Conservation (phyloP, 2,113 vertebrate species). For the Anas platyrhynchos region DNA sequence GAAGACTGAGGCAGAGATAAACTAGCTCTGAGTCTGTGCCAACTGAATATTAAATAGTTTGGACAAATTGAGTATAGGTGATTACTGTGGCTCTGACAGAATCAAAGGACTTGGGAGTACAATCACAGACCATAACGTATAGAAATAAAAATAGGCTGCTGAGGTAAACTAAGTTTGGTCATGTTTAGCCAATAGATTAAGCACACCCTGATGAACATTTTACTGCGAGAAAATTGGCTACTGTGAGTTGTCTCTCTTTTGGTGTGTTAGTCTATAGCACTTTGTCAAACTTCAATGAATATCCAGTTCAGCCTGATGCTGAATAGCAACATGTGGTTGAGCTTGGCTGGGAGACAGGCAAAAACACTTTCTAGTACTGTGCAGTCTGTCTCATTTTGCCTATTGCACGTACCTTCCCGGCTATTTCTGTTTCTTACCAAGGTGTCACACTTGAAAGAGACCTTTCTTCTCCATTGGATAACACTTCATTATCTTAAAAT, state of each 20-base stretch:
- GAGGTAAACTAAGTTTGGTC: not conserved
- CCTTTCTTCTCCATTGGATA: not conserved
- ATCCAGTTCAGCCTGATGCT: not conserved
- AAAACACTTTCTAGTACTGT: not conserved
- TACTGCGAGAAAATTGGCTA: not conserved
- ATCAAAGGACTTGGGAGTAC: not conserved
- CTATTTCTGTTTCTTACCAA: not conserved
- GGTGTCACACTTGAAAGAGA: not conserved
- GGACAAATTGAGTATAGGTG: not conserved
- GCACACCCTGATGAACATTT: not conserved
- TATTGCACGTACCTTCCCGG: not conserved
- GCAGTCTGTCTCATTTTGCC: not conserved
- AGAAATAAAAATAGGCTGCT: not conserved
- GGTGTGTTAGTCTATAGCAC: not conserved
- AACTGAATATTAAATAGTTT: not conserved
- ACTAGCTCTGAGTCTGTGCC: not conserved
- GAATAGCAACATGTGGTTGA: not conserved
- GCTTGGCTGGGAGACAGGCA: not conserved
- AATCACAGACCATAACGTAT: not conserved
- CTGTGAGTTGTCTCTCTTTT: not conserved
- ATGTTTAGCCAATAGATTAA: not conserved
- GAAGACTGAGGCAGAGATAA: not conserved
- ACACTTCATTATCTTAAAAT: not conserved
- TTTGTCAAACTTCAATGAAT: not conserved
- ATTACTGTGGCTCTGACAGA: not conserved